These are phyloP conservation scores for Yponomeuta malinellus DNA, from an alignment of 2,888 invertebrate species.

Conservation along the genomic window DNA sequence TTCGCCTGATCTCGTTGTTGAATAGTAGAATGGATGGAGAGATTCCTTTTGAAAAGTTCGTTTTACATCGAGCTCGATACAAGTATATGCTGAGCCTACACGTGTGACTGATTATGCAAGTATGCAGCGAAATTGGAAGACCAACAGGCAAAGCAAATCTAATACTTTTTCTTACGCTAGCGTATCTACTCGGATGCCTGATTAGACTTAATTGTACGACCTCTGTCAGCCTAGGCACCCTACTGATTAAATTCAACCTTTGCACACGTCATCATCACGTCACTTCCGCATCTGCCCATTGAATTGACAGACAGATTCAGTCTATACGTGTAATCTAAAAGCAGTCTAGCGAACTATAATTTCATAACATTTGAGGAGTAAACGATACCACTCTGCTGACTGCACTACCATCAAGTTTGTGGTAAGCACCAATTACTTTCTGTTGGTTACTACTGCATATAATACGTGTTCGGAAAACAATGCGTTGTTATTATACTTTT, in stretches of 20 bases:
- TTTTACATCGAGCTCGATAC: too few species aligned
- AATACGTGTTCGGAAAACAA: not conserved
- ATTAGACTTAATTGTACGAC: not conserved
- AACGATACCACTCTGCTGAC: not conserved
- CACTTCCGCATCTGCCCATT: slow-evolving; percentile 37
- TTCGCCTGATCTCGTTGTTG: too few species aligned
- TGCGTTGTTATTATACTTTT: not conserved
- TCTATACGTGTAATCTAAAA: slow-evolving; percentile 27
- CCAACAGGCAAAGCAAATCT: too few species aligned
- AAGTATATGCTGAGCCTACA: too few species aligned
- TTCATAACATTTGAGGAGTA: not conserved
- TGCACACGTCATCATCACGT: slow-evolving; percentile 28
- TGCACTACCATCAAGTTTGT: not conserved
- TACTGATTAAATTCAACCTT: not conserved
- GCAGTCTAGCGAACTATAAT: slow-evolving; percentile 20
- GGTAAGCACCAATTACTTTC: not conserved
- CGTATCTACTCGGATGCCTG: not conserved
- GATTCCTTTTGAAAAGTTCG: too few species aligned
- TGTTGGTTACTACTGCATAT: not conserved
- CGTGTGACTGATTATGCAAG: too few species aligned
- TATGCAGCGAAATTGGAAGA: too few species aligned
- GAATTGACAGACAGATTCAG: slow-evolving; percentile 29
- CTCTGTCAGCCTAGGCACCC: not conserved
- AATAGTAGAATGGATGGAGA: too few species aligned
- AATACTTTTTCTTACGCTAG: too few species aligned